Evolutionary conservation across 2,888 invertebrate species (phyloP), one percentile per base, ranked within the genome.

Genomic region (Spatulosminthurus flaviceps): DNA sequence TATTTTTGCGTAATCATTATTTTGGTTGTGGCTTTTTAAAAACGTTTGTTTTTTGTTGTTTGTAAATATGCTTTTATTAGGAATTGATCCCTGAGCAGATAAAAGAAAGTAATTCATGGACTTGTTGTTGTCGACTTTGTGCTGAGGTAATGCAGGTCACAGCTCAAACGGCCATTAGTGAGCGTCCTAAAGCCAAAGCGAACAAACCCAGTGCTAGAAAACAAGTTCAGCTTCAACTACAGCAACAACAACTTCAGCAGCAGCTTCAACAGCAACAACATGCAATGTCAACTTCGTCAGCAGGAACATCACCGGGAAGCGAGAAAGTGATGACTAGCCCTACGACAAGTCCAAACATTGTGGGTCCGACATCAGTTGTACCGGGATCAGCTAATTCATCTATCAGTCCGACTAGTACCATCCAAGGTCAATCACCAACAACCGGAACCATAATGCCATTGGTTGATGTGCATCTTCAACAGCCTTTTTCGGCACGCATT

Each of bases 111-210:
- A 72, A 73, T 64, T 76, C 75, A 76, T 74, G 70, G 72, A 77
- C 70, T 78, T 78, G 74, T 74, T 80, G 41, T 67, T 70, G 41
- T 61, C 74, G 42, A 74, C 51, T 74, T 80, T 76, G 69, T 78
- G 41, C 22, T 71, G 29, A 64, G n/a, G 26, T 19, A 42, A 51
- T 76, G 51, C 77, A 83, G 82, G 84, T 85, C 76, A 85, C 85
- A 41, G 84, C 84, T 73, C 83, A 91, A 86, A 93, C 93, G 80
- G 92, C 93, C 83, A 93, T 94, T 86, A 93, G 93, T 89, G 94
- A 95, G 88, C 91, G 94, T 86, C 93, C 94, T 80, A 94, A 94
- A 88, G 94, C 92, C 67, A 95, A 94, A 80, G 82, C 86, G 26
- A 83, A 83, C 80, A 85, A 85, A 81, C 83, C 85, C 16, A 84